Evolutionary conservation across 1,140 invertebrate genomes (phyloP).

Genomic region (Drosophila parabipectinata): DNA sequence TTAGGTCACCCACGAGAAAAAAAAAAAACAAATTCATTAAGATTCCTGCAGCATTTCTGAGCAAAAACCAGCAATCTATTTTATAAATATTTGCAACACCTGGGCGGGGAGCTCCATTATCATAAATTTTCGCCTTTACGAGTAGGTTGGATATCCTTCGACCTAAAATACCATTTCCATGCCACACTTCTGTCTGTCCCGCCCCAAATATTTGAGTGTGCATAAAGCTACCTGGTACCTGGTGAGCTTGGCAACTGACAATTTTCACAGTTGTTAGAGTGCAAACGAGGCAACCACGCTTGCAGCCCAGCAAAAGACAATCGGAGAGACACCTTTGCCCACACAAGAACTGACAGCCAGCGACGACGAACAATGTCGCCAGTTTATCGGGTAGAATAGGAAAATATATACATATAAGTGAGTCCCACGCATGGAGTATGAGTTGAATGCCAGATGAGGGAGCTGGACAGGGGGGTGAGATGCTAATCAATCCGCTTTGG

Average conservation of each 20-base stretch:
- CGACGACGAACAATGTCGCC: conserved; percentile 64
- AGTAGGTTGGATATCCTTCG: conserved; percentile 1
- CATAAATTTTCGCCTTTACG: not conserved
- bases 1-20: conserved; percentile 22
- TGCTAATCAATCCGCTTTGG: conserved; percentile 59
- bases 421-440: conserved; percentile 41
- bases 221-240: conserved; percentile 2
- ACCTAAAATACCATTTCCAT: conserved; percentile 18
- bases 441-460: conserved; percentile 52
- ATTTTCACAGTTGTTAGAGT: conserved; percentile 65
- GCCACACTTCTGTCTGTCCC: conserved; percentile 53
- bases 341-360: conserved; percentile 53
- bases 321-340: conserved; percentile 42
- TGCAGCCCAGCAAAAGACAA: conserved; percentile 4
- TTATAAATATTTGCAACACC: not conserved
- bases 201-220: conserved; percentile 40
- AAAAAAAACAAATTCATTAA: not conserved
- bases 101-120: not conserved
- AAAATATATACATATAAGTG: conserved; percentile 36
- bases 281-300: conserved; percentile 73
- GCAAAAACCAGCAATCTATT: not conserved
- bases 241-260: conserved; percentile 43
- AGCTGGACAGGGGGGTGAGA: conserved; percentile 19
- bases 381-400: conserved; percentile 59
- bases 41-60: not conserved